A percentile compares a stretch with the other conserved stretches of the same genome.
These are phyloP conservation scores for Epinotia ramella DNA, from an alignment of 2,888 invertebrate genomes.

Conservation along the genomic window DNA sequence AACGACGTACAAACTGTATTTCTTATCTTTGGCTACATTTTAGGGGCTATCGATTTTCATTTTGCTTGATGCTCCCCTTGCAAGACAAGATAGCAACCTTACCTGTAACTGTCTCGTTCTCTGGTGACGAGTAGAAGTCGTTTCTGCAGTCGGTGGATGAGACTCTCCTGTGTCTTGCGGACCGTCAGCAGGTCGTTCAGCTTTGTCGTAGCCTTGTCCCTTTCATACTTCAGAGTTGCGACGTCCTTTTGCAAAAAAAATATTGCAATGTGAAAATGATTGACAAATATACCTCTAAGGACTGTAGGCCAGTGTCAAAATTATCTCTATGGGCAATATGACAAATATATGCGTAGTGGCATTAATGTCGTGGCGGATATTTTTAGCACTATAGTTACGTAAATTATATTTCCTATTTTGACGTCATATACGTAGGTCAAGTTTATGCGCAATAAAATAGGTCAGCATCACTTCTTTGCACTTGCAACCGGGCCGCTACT, in stretches of 20 bases:
- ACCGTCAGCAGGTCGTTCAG: conserved; percentile 86
- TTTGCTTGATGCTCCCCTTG: background rate
- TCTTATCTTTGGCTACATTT: too few relatives aligned
- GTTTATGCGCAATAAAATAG: too few relatives aligned
- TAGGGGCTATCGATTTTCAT: too few relatives aligned
- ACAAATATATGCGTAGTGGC: too few relatives aligned
- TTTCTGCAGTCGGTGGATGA: conserved; percentile 90
- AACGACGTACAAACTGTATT: too few relatives aligned
- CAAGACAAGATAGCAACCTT: conserved; percentile 15
- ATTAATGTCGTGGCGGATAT: too few relatives aligned
- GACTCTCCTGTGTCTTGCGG: conserved; percentile 88
- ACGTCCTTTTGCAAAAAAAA: conserved; percentile 76
- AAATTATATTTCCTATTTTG: too few relatives aligned
- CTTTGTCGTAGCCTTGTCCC: conserved; percentile 87
- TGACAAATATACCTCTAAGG: background rate
- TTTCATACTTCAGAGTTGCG: conserved; percentile 82
- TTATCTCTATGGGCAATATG: too few relatives aligned
- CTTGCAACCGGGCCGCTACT: conserved; percentile 1
- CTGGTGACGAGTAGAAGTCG: conserved; percentile 87
- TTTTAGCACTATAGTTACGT: too few relatives aligned
- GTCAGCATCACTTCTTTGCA: background rate
- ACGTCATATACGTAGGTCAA: too few relatives aligned
- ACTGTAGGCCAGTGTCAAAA: too few relatives aligned
- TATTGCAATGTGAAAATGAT: background rate
- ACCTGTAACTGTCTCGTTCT: conserved; percentile 93